Evolutionary conservation across 2,797 vertebrate species (phyloP), one percentile per base, ranked within the genome.

Genomic region (Platalea minor): DNA sequence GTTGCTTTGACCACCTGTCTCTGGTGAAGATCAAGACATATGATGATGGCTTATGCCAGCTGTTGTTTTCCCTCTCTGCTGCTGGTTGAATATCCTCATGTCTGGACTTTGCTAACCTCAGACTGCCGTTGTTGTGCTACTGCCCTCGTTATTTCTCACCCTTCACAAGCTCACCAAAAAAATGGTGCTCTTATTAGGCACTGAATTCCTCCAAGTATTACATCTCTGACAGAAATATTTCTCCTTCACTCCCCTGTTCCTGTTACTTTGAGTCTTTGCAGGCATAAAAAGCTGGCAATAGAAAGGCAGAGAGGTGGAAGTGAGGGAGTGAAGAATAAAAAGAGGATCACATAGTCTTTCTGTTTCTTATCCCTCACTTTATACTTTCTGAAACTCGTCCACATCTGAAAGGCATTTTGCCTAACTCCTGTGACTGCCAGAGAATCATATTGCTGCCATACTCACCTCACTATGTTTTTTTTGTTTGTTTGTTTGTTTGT

Each of bases 1-100:
- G 64, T 67, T 87, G 51, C 73, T 91, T 81, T 95, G 86, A 63
- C 97, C 97, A 97, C 96, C 97, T 98, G 98, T 97, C 96, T 92
- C 74, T 88, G 73, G 53, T 6, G 33, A 96, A 97, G 93, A 97
- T 97, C 96, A 96, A 97, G 97, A 89, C 86, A 95, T 64, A 86
- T 37, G 64, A 67, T 85, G 91, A 94, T 67, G 79, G 91, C 69
- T 95, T 89, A 82, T n/a, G 73, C 84, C 97, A 98, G 97, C 97
- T 98, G 97, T 92, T 98, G 91, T 94, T 97, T 98, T 96, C 89
- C 70, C 68, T 87, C 75, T 91, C 82, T 89, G 46, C 64, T 91
- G 60, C 51, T 95, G 78, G n/a, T 46, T 90, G 79, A 68, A 68
- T 89, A 87, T 88, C 43, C 82, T 88, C 13, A 4, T 77, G 73